Base-by-base conservation (phyloP, 1,140 invertebrate species). In the Scaptomyza hsui region DNA sequence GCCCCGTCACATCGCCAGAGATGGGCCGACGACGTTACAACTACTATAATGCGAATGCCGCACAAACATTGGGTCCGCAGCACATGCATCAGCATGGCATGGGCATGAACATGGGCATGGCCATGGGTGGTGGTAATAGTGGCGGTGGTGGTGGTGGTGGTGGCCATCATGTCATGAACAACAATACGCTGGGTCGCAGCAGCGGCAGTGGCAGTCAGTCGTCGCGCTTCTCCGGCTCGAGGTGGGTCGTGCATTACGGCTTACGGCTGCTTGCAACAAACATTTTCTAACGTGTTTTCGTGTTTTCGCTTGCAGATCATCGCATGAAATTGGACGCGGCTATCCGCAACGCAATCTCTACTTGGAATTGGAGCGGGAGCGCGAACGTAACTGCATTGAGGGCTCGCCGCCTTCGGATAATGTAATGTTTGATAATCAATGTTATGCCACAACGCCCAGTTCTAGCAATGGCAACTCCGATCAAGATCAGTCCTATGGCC, bases 361-460 rank as follows among this genome's bases (percentile, higher is more conserved):
- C 91, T 93, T 97, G 92, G 97, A 97, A 93, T 94, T 97, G 92
- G 96, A 97, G 91, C 93, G 95, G 53, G 94, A 94, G 92, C 65
- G 80, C 1, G 68, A 71, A 32, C 93, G 93, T 59, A 93, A 92
- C 90, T 93, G 94, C 91, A 93, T 94, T 90, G 96, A 97, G 88
- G 93, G 95, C 69, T 97, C 96, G 5, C 97, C 97, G 60, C 96
- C 97, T 2, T 97, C 97, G 47, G 97, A 98, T 91, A 97, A 97
- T 91, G 96, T 97, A 21, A 95, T 97, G 91, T 98, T 97, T 92
- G 97, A 98, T 93, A 97, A 97, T 92, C 96, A 97, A 88, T 97
- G 97, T 92, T 98, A 98, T 92, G 97, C 97, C 12, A 97, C 97
- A 10, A 98, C 97, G 29, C 97, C 97, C 13, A 97, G 96, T 76